Percentiles rank a stretch among this genome's conserved stretches.
phyloP scores from a whole-genome alignment of 2,888 invertebrate species.

The Heteromurus nitidus region DNA sequence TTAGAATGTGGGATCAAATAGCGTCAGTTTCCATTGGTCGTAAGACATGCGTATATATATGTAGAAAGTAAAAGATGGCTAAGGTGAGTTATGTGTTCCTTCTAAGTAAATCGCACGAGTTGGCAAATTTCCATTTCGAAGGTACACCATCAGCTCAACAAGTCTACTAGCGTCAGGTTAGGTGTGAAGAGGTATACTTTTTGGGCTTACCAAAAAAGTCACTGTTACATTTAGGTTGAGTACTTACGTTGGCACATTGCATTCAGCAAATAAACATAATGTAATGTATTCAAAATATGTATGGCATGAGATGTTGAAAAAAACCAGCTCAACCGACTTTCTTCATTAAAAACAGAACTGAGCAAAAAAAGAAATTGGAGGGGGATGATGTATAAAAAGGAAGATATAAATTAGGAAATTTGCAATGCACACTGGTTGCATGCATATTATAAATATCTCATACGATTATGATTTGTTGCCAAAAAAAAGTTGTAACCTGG shows the following conservation, averaged over 20 bases:
- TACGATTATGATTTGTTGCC: neutral
- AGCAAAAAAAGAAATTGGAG: neutral
- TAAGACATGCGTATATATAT: too few species aligned
- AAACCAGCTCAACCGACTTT: neutral
- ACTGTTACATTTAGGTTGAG: neutral
- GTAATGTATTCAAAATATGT: too few species aligned
- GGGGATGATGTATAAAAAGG: conserved; percentile 4
- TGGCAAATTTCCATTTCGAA: neutral
- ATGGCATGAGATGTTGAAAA: neutral
- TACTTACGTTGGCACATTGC: too few species aligned
- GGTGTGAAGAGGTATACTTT: neutral
- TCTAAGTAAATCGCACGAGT: neutral
- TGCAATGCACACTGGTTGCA: neutral
- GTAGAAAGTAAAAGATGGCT: too few species aligned
- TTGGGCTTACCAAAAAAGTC: neutral
- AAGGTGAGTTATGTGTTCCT: neutral
- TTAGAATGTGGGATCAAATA: too few species aligned
- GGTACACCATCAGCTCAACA: neutral
- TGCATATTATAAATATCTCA: conserved; percentile 1
- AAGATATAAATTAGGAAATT: neutral
- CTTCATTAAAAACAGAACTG: neutral
- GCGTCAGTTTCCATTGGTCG: too few species aligned
- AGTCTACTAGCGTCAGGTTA: too few species aligned
- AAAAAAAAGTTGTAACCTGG: neutral
- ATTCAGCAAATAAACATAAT: neutral